Base-by-base conservation (phyloP, 2,888 invertebrate species). In the Pseudolycoriella hygida region DNA sequence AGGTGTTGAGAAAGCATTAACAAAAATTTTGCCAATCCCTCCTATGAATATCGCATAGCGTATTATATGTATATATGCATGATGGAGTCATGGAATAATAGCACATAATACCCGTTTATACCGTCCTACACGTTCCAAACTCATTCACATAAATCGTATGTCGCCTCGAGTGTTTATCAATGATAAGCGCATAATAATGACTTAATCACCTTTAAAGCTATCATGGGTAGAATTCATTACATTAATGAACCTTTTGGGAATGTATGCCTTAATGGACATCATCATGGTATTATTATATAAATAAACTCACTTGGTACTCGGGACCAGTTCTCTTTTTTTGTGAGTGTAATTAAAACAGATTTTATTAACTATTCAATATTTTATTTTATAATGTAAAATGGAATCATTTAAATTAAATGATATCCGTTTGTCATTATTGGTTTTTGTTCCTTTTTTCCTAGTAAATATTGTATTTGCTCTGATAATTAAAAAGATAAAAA, bases 181-280 rank as follows among this genome's bases (percentile, higher is more conserved):
- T 46, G 50, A 50, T 50, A 50, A 50, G 50, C 45, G 50, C 25
- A 44, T 50, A 45, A 50, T 48, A 50, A 48, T 47, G 46, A 48
- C 50, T 47, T 50, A 50, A 50, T 50, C 46, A 43, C 46, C 41
- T 45, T 45, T 45, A 45, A 45, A 41, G 41, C 41, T 18, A 45
- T 41, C 40, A 40, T 39, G 44, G 44, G 44, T 40, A 39, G 25
- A 37, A 37, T 44, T 37, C 38, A 44, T 44, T 44, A 25, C 25
- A 25, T 25, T 25, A 25, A 25, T 25, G 25, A 25, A 25, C 25
- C 25, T 25, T 25, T 17, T 38, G 17, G 17, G 14, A 38, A 34
- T 34, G 15, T 25, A 25, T 25, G 25, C 25, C 25, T 25, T 25
- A 25, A 25, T 25, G 25, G 25, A 25, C 25, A 25, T 25, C 25